Conservation (phyloP, 2,888 invertebrate species). For the Matsumyia berberina region DNA sequence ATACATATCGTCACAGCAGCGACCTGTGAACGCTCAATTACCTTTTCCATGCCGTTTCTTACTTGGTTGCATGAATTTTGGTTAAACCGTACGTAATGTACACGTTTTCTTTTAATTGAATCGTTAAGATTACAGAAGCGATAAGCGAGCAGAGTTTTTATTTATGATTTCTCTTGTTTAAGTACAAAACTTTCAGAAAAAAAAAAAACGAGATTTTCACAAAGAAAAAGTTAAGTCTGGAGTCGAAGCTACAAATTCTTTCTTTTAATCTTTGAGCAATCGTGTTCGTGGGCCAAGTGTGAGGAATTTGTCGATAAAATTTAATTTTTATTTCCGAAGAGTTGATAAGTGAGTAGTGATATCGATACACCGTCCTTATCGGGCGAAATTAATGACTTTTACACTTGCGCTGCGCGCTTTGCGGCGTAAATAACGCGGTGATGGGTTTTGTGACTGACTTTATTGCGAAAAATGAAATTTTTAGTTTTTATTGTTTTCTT, state of each 20-base stretch:
- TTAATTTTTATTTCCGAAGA: background rate
- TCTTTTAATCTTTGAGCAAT: background rate
- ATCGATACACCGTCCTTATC: constrained; percentile 8
- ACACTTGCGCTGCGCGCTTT: background rate
- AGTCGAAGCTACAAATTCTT: constrained; percentile 14
- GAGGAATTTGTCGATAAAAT: constrained; percentile 15
- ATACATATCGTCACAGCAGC: background rate
- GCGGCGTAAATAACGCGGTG: background rate
- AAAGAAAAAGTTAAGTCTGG: constrained; percentile 6
- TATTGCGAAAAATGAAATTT: background rate
- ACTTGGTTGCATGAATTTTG: background rate
- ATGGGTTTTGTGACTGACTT: no score
- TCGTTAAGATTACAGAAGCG: constrained; percentile 49
- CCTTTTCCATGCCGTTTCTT: constrained; percentile 16
- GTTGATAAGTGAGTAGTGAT: constrained; percentile 10
- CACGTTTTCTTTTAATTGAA: constrained; percentile 37
- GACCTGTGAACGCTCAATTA: constrained; percentile 59
- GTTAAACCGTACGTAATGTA: background rate
- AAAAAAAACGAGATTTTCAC: background rate
- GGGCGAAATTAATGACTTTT: background rate
- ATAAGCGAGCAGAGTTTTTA: constrained; percentile 23
- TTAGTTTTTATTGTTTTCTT: no score
- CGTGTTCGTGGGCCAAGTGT: background rate
- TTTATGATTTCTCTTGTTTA: constrained; percentile 21
- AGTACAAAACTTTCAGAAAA: background rate